A percentile compares a stretch with the other conserved stretches of the same genome.
phyloP scores from a whole-genome alignment of 2,797 vertebrate genomes.

The Eulemur mongoz region DNA sequence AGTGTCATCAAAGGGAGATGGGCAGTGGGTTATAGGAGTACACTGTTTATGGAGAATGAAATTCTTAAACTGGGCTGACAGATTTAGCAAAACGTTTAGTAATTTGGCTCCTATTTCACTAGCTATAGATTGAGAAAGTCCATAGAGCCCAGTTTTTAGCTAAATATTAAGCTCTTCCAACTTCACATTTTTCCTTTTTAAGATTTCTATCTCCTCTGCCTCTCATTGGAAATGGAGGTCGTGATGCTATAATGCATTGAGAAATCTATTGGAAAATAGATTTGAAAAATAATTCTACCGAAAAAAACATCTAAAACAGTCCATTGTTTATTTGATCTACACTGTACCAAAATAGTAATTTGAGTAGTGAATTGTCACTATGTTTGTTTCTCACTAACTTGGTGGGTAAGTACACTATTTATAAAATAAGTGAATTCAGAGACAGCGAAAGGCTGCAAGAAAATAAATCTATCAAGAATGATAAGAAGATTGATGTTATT shows the following conservation, averaged over 20 bases:
- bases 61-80: not conserved
- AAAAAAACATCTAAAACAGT: not conserved
- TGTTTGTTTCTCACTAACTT: not conserved
- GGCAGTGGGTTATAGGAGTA: not conserved
- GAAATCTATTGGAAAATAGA: not conserved
- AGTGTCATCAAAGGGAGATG: not conserved
- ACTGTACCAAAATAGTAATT: conserved; percentile 17
- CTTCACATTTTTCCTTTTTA: conserved; percentile 37
- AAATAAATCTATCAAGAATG: conserved; percentile 18
- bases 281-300: not conserved
- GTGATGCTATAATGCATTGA: not conserved
- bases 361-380: not conserved
- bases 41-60: not conserved
- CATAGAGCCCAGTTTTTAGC: not conserved
- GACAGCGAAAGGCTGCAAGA: not conserved
- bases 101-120: conserved; percentile 9
- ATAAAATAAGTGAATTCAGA: conserved; percentile 19
- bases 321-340: not conserved
- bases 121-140: not conserved
- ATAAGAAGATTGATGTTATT: not conserved
- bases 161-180: conserved; percentile 29
- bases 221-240: conserved; percentile 4
- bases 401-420: not conserved
- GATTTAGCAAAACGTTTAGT: conserved; percentile 27
- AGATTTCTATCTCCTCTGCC: conserved; percentile 9